A percentile compares a stretch with the other conserved stretches of the same genome.
Evolutionary conservation across 1,140 invertebrate genomes (phyloP).

Genomic region (Drosophila pectinifera): DNA sequence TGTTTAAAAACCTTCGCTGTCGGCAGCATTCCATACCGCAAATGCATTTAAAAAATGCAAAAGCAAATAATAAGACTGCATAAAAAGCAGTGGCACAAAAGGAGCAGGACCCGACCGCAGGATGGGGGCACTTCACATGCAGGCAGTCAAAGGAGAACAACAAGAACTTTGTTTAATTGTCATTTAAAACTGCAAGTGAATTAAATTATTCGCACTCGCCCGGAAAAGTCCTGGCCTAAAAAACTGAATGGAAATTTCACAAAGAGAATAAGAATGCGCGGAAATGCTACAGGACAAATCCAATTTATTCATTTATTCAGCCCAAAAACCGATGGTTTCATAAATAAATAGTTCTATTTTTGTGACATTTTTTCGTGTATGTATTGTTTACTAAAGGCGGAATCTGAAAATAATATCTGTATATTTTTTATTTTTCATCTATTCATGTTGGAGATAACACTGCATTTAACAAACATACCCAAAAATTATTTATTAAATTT

Average conservation of each 20-base stretch:
- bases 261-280: neutral
- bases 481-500: too few species aligned
- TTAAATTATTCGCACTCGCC: constrained; percentile 68
- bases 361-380: neutral
- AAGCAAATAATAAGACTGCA: constrained; percentile 53
- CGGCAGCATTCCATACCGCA: constrained; percentile 55
- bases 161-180: constrained; percentile 57
- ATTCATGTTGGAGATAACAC: too few species aligned
- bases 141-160: constrained; percentile 43
- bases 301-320: constrained; percentile 1
- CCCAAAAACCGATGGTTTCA: neutral
- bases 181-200: constrained; percentile 62
- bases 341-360: constrained; percentile 1
- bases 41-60: constrained; percentile 59
- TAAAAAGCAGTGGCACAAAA: constrained; percentile 41
- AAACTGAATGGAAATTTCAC: constrained; percentile 19
- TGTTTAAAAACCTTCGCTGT: constrained; percentile 58
- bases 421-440: too few species aligned
- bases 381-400: neutral
- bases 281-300: constrained; percentile 13
- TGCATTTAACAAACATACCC: too few species aligned
- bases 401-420: neutral
- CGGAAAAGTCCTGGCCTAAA: constrained; percentile 32
- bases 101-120: constrained; percentile 36
- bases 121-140: constrained; percentile 55